Base-by-base conservation (phyloP, 1,140 invertebrate genomes). In the Drosophila novamexicana region DNA sequence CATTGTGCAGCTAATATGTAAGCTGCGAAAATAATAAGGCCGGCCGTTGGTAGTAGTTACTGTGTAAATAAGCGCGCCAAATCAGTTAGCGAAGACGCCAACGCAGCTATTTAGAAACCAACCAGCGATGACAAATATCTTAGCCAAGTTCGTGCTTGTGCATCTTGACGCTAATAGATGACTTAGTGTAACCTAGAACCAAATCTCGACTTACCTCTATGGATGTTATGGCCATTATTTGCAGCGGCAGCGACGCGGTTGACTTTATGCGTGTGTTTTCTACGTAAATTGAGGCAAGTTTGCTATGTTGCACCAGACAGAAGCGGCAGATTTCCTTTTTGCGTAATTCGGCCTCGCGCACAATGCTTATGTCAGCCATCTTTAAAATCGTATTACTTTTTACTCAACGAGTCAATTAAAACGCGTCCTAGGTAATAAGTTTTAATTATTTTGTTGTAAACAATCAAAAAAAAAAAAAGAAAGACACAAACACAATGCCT, bases 201-300 rank as follows among this genome's bases (percentile, higher is more conserved):
- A 45, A 39, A 14, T 57, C 16, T 44, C 44, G 36, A 68, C 81
- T 93, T 94, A 96, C 96, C 95, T 96, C 96, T 65, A 96, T 95
- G 49, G 95, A 94, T 69, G 95, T 94, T 82, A 95, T 96, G 39
- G 96, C 95, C 94, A 96, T 95, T 81, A 96, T 95, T 93, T 96
- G 95, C 77, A 96, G 88, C 44, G 94, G 93, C 77, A 96, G 93
- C 70, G 95, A 94, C 53, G 95, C 94, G 65, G 95, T 94, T 64
- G 94, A 93, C 81, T 93, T 94, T 53, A 93, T 85, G 72, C 92
- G 89, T 62, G 92, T 91, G 82, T 94, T 94, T 77, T 94, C 94
- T 56, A 95, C 94, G 83, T 95, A 95, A 81, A 96, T 95, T 91
- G 94, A 95, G 68, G 84, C 94, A 52, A 96, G 91, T 47, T 94